Evolutionary conservation across 2,113 vertebrate genomes (phyloP).

Genomic region (Strigops habroptila): DNA sequence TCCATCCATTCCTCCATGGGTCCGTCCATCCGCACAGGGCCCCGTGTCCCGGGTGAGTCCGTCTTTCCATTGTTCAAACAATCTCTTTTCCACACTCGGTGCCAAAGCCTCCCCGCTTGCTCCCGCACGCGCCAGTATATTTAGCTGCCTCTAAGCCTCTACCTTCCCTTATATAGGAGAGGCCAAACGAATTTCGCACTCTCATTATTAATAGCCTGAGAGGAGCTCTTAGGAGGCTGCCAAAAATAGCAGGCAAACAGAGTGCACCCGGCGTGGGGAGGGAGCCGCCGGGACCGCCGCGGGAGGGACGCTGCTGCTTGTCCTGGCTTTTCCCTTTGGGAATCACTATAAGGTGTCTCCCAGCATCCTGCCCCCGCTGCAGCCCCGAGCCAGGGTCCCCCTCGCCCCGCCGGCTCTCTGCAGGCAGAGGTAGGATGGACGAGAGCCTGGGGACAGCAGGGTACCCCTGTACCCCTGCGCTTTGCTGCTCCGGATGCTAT

Average conservation of each 20-base stretch:
- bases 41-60: background rate
- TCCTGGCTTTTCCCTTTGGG: background rate
- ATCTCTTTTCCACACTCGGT: constrained; percentile 62
- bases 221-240: constrained; percentile 59
- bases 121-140: constrained; percentile 47
- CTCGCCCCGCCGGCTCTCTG: background rate
- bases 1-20: background rate
- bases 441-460: background rate
- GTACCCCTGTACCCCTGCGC: fast-evolving
- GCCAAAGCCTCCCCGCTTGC: constrained; percentile 46
- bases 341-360: background rate
- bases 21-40: background rate
- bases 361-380: background rate
- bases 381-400: background rate
- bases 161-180: constrained; percentile 77
- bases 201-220: constrained; percentile 67
- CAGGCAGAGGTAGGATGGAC: background rate
- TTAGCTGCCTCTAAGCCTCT: constrained; percentile 65
- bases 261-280: constrained; percentile 34
- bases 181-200: constrained; percentile 70
- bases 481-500: background rate
- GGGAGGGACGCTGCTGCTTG: background rate
- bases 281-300: background rate
- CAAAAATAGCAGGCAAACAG: constrained; percentile 71
- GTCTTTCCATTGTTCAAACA: constrained; percentile 60